Evolutionary conservation across 2,888 invertebrate species (phyloP).

Genomic region (Nymphalis c-album): DNA sequence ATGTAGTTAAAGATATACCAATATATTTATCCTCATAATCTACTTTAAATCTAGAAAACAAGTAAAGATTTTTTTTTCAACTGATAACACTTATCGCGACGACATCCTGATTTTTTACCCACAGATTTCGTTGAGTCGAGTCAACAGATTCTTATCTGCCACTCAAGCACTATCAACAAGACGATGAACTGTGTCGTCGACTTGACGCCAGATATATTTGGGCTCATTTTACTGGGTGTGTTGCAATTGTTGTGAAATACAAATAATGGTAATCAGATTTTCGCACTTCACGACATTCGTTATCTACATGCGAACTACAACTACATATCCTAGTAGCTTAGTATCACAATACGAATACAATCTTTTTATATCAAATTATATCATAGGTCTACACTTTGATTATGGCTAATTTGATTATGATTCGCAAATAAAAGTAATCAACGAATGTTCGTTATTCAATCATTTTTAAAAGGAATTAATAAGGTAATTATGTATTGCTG

Average conservation of each 20-base stretch:
- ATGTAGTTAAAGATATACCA: background rate
- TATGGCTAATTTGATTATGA: background rate
- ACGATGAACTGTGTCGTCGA: slow-evolving; percentile 44
- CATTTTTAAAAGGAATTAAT: background rate
- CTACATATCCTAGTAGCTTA: background rate
- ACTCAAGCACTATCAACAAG: slow-evolving; percentile 62
- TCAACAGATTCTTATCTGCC: slow-evolving; percentile 70
- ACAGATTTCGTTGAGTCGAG: slow-evolving; percentile 61
- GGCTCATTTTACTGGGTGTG: slow-evolving; percentile 22
- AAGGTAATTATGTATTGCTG: background rate
- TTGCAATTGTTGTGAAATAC: slow-evolving; percentile 36
- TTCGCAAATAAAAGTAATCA: background rate
- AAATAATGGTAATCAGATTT: slow-evolving; percentile 27
- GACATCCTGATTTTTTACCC: slow-evolving; percentile 72
- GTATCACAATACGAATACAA: background rate
- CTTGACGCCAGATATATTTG: slow-evolving; percentile 39
- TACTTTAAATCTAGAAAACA: slow-evolving; percentile 33
- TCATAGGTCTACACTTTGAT: too few species aligned
- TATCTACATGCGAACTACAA: background rate
- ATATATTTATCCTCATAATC: background rate
- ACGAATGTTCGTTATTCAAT: too few species aligned
- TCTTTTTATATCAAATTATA: background rate
- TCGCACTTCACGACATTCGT: slow-evolving; percentile 24
- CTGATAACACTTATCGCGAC: slow-evolving; percentile 54
- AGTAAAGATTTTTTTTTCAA: slow-evolving; percentile 41